Percentiles rank a stretch among this genome's conserved stretches.
Evolutionary conservation across 37 sponge, comb jelly and placozoan genomes (phyloP).

Genomic region (Spongilla lacustris): DNA sequence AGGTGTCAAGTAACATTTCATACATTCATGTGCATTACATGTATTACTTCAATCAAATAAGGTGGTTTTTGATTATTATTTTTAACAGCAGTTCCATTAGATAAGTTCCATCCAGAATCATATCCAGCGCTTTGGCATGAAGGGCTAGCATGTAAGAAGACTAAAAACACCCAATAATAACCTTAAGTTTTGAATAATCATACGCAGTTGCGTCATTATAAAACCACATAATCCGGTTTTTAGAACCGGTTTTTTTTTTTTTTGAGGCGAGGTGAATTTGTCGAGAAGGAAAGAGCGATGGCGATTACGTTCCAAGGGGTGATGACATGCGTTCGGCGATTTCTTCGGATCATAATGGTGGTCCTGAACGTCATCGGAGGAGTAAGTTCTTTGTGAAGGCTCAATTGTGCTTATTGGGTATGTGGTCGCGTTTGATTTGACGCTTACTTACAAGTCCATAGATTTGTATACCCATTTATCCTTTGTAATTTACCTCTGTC

Average conservation of each 20-base stretch:
- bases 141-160: no score
- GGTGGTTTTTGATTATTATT: no score
- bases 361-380: neutral
- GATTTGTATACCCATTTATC: no score
- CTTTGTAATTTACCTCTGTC: no score
- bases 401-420: neutral
- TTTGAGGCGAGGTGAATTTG: neutral
- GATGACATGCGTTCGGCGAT: neutral
- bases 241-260: neutral
- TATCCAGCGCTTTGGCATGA: no score
- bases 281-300: neutral
- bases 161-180: neutral
- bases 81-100: neutral
- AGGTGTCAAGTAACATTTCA: neutral
- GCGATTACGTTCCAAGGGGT: neutral
- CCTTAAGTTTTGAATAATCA: no score
- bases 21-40: neutral
- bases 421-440: neutral
- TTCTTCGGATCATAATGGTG: neutral
- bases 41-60: neutral
- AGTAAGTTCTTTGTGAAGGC: neutral
- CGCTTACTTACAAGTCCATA: no score
- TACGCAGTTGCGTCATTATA: neutral
- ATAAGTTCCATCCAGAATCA: no score
- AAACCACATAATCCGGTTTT: neutral